These are phyloP conservation scores for Perizoma flavofasciatum DNA, from an alignment of 2,888 invertebrate species.

Conservation along the genomic window DNA sequence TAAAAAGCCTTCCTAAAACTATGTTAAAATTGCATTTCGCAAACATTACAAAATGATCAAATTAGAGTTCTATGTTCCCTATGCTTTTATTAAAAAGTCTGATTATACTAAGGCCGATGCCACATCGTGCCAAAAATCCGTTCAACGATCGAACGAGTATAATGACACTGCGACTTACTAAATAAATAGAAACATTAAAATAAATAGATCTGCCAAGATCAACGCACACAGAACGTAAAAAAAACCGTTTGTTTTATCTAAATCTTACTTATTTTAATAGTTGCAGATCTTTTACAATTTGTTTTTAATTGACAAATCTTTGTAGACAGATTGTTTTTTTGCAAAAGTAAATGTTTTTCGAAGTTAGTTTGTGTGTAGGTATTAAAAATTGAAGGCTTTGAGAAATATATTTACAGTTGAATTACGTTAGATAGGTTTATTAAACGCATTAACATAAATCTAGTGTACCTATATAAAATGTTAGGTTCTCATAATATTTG, in stretches of 20 bases:
- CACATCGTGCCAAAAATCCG: neutral
- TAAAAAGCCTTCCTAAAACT: conserved; percentile 40
- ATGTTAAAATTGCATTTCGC: conserved; percentile 30
- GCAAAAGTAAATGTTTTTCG: conserved; percentile 6
- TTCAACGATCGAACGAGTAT: neutral
- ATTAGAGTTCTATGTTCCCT: neutral
- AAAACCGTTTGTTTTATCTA: too few species aligned
- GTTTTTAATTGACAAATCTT: conserved; percentile 27
- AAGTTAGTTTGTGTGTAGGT: conserved; percentile 2
- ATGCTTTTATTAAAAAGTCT: neutral
- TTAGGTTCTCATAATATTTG: too few species aligned
- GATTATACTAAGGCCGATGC: neutral
- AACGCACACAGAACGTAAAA: neutral
- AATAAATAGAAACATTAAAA: neutral
- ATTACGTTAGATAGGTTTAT: conserved; percentile 8
- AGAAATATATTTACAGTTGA: conserved; percentile 17
- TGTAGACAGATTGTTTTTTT: conserved; percentile 10
- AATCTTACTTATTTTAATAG: too few species aligned
- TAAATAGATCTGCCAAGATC: conserved; percentile 5
- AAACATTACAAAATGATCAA: conserved; percentile 22
- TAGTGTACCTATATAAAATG: neutral
- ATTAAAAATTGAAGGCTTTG: conserved; percentile 5
- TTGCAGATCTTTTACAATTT: conserved; percentile 1
- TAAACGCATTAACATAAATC: conserved; percentile 10
- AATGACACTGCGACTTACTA: neutral